Evolutionary conservation across 2,113 vertebrate genomes (phyloP).

Genomic region (Donacobius atricapilla): DNA sequence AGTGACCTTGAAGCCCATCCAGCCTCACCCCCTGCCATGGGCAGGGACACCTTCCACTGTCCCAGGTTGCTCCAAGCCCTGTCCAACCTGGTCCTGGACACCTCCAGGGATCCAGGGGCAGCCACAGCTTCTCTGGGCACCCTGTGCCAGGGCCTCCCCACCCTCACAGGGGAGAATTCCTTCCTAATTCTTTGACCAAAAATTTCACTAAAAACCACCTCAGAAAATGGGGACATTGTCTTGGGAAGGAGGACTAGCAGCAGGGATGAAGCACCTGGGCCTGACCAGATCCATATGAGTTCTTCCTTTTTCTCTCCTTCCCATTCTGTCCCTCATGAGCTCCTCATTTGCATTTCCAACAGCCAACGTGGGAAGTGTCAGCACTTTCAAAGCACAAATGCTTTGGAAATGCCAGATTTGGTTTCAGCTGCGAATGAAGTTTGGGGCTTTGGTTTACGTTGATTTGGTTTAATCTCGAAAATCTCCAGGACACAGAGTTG

Average conservation of each 20-base stretch:
- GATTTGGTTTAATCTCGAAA: background rate
- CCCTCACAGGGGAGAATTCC: background rate
- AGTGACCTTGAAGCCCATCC: background rate
- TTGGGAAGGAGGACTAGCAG: background rate
- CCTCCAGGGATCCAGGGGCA: background rate
- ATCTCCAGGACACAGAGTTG: background rate
- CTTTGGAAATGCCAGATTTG: background rate
- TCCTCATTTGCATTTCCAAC: background rate
- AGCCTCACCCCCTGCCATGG: background rate
- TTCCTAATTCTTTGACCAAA: background rate
- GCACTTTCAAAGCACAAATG: fast-evolving
- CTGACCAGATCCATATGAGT: background rate
- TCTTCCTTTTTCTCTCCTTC: background rate
- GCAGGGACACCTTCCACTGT: fast-evolving
- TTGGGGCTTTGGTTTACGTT: background rate
- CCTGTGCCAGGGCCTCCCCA: background rate
- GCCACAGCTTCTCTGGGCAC: background rate
- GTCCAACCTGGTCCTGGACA: fast-evolving
- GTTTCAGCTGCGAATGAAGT: background rate
- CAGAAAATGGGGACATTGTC: fast-evolving
- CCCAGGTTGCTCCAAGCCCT: fast-evolving
- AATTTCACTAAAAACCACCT: background rate
- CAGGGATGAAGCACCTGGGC: background rate
- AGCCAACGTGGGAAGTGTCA: background rate
- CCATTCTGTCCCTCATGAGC: background rate